Conservation (phyloP, 2,888 invertebrate genomes). For the Metallyticus violacea region DNA sequence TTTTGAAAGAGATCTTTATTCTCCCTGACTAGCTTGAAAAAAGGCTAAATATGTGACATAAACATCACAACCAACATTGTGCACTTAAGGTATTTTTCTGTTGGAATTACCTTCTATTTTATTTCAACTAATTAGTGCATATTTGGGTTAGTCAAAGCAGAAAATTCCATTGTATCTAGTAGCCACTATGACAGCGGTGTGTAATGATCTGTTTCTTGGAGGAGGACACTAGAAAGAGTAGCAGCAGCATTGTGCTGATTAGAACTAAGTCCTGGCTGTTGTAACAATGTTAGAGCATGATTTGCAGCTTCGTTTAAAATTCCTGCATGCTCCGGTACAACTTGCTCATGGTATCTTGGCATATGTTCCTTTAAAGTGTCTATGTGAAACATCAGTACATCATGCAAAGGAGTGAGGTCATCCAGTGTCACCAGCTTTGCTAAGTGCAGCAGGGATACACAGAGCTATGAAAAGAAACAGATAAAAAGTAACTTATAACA, state of each 20-base stretch:
- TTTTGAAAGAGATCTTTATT: too few relatives aligned
- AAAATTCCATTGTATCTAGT: too few relatives aligned
- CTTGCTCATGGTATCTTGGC: conserved; percentile 44
- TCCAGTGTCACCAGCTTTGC: conserved; percentile 56
- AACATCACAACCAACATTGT: too few relatives aligned
- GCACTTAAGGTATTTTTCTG: too few relatives aligned
- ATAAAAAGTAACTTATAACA: too few relatives aligned
- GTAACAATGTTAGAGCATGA: conserved; percentile 16
- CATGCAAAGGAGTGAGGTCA: conserved; percentile 57
- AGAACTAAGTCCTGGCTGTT: conserved; percentile 9
- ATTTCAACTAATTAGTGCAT: too few relatives aligned
- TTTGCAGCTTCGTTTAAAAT: conserved; percentile 35
- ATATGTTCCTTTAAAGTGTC: conserved; percentile 46
- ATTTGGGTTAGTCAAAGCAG: too few relatives aligned
- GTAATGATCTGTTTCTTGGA: conserved; percentile 5
- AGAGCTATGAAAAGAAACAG: conserved; percentile 54
- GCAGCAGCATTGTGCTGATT: conserved; percentile 21
- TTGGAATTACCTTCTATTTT: too few relatives aligned
- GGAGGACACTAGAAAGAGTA: conserved; percentile 18
- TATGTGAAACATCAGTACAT: conserved; percentile 51
- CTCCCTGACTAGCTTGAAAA: too few relatives aligned
- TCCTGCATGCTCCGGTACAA: conserved; percentile 48
- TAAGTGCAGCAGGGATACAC: conserved; percentile 70
- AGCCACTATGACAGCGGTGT: not conserved
- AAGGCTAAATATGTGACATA: too few relatives aligned